These are phyloP conservation scores for Manacus vitellinus DNA, from an alignment of 2,113 vertebrate species.

Conservation along the genomic window DNA sequence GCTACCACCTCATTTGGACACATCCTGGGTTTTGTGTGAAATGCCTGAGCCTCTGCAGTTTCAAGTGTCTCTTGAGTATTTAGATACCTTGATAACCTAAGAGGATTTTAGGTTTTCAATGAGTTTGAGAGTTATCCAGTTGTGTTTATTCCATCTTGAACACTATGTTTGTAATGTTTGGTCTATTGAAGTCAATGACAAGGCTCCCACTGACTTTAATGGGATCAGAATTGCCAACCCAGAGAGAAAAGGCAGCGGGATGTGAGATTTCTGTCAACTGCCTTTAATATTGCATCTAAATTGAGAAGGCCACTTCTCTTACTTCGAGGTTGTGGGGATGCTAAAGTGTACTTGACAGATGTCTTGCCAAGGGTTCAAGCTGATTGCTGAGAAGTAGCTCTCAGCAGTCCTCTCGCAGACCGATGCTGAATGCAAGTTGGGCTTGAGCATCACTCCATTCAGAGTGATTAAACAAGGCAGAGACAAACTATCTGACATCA, in stretches of 20 bases:
- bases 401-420: not conserved
- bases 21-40: conserved; percentile 1
- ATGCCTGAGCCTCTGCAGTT: not conserved
- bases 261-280: conserved; percentile 24
- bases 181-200: not conserved
- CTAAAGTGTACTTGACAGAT: conserved; percentile 44
- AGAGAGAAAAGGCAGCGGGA: not conserved
- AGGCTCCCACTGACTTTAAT: conserved; percentile 18
- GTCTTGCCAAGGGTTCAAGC: conserved; percentile 42
- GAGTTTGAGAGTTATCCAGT: conserved; percentile 5
- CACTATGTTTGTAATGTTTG: not conserved
- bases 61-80: conserved; percentile 9
- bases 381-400: conserved; percentile 41
- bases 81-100: conserved; percentile 14
- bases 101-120: conserved; percentile 24
- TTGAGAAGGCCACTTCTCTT: conserved; percentile 37
- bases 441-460: conserved; percentile 33
- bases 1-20: not conserved
- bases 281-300: conserved; percentile 24
- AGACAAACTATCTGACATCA: conserved; percentile 57
- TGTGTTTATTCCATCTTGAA: conserved; percentile 9
- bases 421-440: not conserved
- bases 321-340: not conserved
- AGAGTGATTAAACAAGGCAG: conserved; percentile 59
- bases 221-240: not conserved